Percentiles rank a stretch among this genome's conserved stretches.
Conservation (phyloP, 1,140 invertebrate species). For the Drosophila kepulauana region DNA sequence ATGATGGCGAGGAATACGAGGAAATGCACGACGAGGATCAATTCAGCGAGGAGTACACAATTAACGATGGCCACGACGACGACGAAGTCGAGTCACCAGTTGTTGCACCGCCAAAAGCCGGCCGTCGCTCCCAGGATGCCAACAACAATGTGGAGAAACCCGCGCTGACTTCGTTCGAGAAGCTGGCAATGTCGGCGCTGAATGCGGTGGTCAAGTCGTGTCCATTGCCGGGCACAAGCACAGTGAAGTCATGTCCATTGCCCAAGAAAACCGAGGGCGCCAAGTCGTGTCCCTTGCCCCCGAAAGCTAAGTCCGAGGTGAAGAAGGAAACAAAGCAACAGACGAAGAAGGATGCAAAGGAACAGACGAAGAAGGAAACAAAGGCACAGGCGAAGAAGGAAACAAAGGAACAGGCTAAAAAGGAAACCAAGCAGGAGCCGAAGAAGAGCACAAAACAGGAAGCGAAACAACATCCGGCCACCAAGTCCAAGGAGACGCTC, state of each 20-base stretch:
- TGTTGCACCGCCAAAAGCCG: neutral
- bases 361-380: neutral
- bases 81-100: neutral
- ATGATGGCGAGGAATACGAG: constrained; percentile 9
- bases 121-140: neutral
- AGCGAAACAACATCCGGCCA: too few relatives aligned
- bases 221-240: constrained; percentile 15
- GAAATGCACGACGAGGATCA: constrained; percentile 4
- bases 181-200: neutral
- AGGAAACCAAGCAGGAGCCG: neutral
- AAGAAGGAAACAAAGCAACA: neutral
- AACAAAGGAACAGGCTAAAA: neutral
- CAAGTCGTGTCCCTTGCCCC: constrained; percentile 7
- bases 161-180: neutral
- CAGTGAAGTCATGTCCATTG: constrained; percentile 6
- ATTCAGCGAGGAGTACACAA: constrained; percentile 38
- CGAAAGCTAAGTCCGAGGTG: neutral
- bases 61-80: neutral
- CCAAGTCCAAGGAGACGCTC: too few relatives aligned
- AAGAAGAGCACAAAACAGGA: too few relatives aligned
- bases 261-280: constrained; percentile 4
- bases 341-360: neutral
- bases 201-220: constrained; percentile 28
- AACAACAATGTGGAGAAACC: neutral
- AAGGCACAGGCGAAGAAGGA: neutral